phyloP scores from a whole-genome alignment of 53 echinoderm and acorn worm genomes.

The Hippasteria phrygiana region DNA sequence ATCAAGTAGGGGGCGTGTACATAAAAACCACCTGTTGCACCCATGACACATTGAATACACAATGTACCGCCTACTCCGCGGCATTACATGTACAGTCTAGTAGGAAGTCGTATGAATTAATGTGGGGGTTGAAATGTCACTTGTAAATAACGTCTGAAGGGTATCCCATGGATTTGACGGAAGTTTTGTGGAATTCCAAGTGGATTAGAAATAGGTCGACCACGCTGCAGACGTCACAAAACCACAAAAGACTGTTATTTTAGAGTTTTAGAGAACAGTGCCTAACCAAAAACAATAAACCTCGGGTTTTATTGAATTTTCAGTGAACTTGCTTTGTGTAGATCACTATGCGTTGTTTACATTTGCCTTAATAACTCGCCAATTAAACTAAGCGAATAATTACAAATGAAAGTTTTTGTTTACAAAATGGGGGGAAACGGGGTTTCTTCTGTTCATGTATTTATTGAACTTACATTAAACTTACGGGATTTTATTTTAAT shows the following conservation, averaged over 20 bases:
- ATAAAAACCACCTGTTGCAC: neutral
- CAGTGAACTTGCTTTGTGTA: too few species aligned
- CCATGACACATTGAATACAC: neutral
- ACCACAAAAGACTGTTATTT: neutral
- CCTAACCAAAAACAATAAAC: neutral
- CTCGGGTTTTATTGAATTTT: too few species aligned
- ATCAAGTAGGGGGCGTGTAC: slow-evolving; percentile 49
- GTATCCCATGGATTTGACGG: slow-evolving; percentile 48
- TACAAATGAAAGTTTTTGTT: too few species aligned
- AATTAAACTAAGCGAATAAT: too few species aligned
- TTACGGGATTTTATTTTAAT: too few species aligned
- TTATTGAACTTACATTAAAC: too few species aligned
- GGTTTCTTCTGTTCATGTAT: too few species aligned
- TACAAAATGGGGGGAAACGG: too few species aligned
- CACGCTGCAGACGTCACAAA: slow-evolving; percentile 33
- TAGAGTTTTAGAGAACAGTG: neutral
- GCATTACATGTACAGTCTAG: neutral
- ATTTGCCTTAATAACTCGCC: too few species aligned
- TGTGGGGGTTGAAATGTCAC: slow-evolving; percentile 34
- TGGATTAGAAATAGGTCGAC: slow-evolving; percentile 29
- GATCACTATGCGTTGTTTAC: too few species aligned
- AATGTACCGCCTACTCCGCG: neutral
- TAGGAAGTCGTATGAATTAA: neutral
- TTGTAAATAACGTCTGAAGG: slow-evolving; percentile 42
- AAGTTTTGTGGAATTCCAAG: slow-evolving; percentile 47